Conservation (phyloP, 2,888 invertebrate genomes). For the Tipula lateralis region DNA sequence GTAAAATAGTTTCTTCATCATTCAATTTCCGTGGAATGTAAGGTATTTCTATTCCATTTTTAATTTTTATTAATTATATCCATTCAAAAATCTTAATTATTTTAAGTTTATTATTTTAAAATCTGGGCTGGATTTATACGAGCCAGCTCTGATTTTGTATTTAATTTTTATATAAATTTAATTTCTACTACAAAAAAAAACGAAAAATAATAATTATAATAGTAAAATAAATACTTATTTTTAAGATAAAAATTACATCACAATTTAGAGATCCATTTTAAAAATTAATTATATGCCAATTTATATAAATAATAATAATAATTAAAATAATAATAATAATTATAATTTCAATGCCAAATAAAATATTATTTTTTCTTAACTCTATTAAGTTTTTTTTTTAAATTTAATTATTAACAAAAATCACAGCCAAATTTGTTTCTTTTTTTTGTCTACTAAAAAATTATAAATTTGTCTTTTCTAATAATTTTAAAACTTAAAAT, state of each 20-base stretch:
- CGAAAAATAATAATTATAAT: background rate
- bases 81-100: constrained; percentile 3
- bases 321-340: background rate
- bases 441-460: constrained; percentile 2
- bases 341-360: background rate
- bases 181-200: background rate
- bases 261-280: constrained; percentile 1
- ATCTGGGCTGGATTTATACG: background rate
- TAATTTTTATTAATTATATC: background rate
- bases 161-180: background rate
- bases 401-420: background rate
- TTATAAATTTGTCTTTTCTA: background rate
- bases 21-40: background rate
- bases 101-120: background rate
- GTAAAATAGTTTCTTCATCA: background rate
- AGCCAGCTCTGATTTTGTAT: background rate
- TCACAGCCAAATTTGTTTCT: background rate
- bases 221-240: background rate
- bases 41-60: background rate
- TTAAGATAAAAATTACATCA: background rate
- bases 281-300: constrained; percentile 3
- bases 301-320: background rate
- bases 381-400: background rate
- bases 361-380: background rate
- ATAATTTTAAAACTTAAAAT: background rate